Evolutionary conservation across 2,888 invertebrate genomes (phyloP), one percentile per base, ranked within the genome.

Genomic region (Lumbricus terrestris): DNA sequence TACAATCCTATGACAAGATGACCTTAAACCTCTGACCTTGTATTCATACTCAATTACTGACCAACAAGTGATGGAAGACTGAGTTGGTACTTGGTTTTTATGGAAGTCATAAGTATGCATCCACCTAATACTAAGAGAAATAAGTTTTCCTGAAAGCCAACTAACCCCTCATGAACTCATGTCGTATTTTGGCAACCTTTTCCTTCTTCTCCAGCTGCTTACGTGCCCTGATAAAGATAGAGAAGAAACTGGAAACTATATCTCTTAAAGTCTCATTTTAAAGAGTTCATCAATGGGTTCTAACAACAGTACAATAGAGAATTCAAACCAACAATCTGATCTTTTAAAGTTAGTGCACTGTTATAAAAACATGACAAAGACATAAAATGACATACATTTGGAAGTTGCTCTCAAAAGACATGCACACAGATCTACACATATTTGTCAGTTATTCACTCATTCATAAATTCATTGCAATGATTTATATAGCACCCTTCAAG

Each of bases 151-250:
- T 20, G 35, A 83, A 83, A 85, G 35, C 20, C 23, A 85, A 16
- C 93, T 92, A 92, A 95, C 95, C 93, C 93, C 94, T 94, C 82
- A 95, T 94, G 91, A 95, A 94, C 91, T 95, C 94, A 92, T 93
- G 94, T 91, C 95, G 92, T 38, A 95, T 94, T 92, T 94, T 94
- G 92, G 93, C 93, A 34, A 94, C 93, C 90, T 92, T 93, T 3
- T 92, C 91, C 90, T 95, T 95, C 91, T 94, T 95, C 69, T 93
- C 93, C 91, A 93, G 93, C 92, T 95, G 95, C 91, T 94, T 95
- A 91, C 93, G 93, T 47, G 94, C 93, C 94, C 94, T 94, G 91
- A 20, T 47, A 69, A 82, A 85, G 15, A 90, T 0, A 90, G 29
- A 13, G 29, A 38, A 88, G 33, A 23, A 42, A 34, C 1, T 29